These are phyloP conservation scores for Poeciliopsis prolifica DNA, from an alignment of 2,113 vertebrate species.

Conservation along the genomic window DNA sequence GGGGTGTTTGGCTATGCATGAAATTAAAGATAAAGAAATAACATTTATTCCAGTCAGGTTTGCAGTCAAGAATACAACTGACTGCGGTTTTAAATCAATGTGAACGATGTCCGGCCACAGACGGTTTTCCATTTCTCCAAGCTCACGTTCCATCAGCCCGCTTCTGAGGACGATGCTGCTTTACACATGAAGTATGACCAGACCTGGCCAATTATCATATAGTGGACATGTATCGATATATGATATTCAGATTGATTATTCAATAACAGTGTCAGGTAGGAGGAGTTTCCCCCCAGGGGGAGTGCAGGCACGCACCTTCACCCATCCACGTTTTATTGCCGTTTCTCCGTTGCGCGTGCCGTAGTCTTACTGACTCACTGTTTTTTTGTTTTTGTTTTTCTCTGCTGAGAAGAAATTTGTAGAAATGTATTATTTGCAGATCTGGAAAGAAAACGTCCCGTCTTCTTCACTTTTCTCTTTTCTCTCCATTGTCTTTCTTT, in stretches of 20 bases:
- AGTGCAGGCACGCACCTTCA: slow-evolving; percentile 52
- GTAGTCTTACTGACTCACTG: slow-evolving; percentile 64
- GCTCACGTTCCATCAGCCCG: slow-evolving; percentile 38
- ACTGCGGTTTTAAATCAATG: slow-evolving; percentile 62
- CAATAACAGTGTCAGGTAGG: slow-evolving; percentile 58
- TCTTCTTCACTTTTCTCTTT: slow-evolving; percentile 67
- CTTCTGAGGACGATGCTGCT: slow-evolving; percentile 28
- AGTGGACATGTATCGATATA: slow-evolving; percentile 73
- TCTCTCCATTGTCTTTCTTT: slow-evolving; percentile 70
- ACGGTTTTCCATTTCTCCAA: slow-evolving; percentile 39
- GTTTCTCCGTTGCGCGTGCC: slow-evolving; percentile 72
- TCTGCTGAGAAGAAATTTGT: slow-evolving; percentile 80
- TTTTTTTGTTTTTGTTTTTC: slow-evolving; percentile 46
- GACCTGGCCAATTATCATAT: slow-evolving; percentile 66
- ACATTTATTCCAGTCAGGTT: slow-evolving; percentile 51
- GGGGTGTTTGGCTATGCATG: slow-evolving; percentile 79
- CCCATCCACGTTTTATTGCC: slow-evolving; percentile 67
- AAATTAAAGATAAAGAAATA: slow-evolving; percentile 61
- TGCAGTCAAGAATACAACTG: slow-evolving; percentile 11
- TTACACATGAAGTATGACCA: slow-evolving; percentile 61
- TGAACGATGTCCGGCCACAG: slow-evolving; percentile 47
- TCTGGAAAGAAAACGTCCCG: slow-evolving; percentile 70
- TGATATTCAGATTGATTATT: slow-evolving; percentile 68
- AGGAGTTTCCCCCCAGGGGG: slow-evolving; percentile 32
- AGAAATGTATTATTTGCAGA: slow-evolving; percentile 88